Conservation (phyloP, 2,797 vertebrate species). For the Synanceia verrucosa region DNA sequence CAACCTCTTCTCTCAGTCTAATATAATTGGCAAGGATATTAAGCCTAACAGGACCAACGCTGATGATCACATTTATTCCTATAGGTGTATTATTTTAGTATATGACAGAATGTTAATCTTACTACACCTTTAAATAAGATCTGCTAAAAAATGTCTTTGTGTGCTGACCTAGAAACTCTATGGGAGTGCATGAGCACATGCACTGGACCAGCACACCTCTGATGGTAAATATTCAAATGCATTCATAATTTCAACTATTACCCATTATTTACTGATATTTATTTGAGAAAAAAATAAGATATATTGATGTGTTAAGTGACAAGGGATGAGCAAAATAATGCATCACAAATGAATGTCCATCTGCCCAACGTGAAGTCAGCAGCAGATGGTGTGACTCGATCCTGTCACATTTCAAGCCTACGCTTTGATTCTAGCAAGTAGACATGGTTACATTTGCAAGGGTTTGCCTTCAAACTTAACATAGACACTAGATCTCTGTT, state of each 20-base stretch:
- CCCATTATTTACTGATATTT: not conserved
- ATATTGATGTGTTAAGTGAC: not conserved
- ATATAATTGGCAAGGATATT: not conserved
- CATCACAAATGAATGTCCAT: not conserved
- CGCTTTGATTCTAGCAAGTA: not conserved
- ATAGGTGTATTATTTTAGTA: not conserved
- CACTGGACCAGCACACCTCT: not conserved
- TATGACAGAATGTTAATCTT: not conserved
- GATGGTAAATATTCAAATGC: not conserved
- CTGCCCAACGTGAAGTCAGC: not conserved
- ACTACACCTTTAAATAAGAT: not conserved
- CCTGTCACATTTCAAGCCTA: not conserved
- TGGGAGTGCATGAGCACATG: not conserved
- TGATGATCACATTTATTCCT: not conserved
- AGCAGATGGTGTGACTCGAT: constrained; percentile 4
- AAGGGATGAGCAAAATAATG: constrained; percentile 5
- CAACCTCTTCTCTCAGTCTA: no score
- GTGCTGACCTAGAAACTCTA: not conserved
- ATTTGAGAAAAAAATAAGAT: rapidly evolving
- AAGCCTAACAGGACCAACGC: not conserved
- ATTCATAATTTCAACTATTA: not conserved
- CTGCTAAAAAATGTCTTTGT: not conserved
- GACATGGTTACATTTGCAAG: not conserved
- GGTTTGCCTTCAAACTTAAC: not conserved
- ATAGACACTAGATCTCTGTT: not conserved